Evolutionary conservation across 2,797 vertebrate genomes (phyloP).

Genomic region (Rhinogobio ventralis): DNA sequence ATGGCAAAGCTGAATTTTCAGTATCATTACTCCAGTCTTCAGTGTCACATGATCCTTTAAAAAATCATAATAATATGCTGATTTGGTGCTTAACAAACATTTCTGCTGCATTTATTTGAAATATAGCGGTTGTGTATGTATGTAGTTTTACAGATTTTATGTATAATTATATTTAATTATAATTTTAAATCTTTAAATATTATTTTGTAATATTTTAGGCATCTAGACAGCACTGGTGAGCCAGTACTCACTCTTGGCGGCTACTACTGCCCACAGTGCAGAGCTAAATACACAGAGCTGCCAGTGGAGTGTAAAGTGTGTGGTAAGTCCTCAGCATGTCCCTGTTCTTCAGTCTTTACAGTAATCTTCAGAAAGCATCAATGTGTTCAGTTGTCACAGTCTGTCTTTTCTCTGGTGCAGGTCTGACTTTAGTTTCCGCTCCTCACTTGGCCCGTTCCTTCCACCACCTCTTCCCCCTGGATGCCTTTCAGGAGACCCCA

Average conservation of each 20-base stretch:
- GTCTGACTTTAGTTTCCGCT: constrained; percentile 94
- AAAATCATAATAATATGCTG: not conserved
- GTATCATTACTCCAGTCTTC: not conserved
- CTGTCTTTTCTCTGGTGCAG: constrained; percentile 66
- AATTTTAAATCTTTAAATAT: not conserved
- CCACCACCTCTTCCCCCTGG: constrained; percentile 95
- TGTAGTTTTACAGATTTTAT: not conserved
- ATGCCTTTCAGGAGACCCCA: constrained; percentile 84
- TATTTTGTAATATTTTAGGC: constrained; percentile 73
- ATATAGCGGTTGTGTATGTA: not conserved
- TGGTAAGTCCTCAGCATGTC: constrained; percentile 79
- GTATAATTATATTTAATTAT: not conserved
- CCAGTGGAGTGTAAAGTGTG: constrained; percentile 98
- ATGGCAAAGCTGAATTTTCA: not conserved
- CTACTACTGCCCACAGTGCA: constrained; percentile 96
- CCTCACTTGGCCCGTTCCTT: constrained; percentile 97
- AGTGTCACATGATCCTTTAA: not conserved
- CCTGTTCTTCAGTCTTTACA: not conserved
- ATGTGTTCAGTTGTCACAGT: not conserved
- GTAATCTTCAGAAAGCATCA: not conserved
- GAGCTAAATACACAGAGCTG: constrained; percentile 93
- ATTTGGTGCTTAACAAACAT: not conserved
- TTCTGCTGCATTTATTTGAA: no score
- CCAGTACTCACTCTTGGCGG: constrained; percentile 88
- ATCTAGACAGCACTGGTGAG: constrained; percentile 83